Conservation (phyloP, 1,140 invertebrate genomes). For the Scylla paramamosain region DNA sequence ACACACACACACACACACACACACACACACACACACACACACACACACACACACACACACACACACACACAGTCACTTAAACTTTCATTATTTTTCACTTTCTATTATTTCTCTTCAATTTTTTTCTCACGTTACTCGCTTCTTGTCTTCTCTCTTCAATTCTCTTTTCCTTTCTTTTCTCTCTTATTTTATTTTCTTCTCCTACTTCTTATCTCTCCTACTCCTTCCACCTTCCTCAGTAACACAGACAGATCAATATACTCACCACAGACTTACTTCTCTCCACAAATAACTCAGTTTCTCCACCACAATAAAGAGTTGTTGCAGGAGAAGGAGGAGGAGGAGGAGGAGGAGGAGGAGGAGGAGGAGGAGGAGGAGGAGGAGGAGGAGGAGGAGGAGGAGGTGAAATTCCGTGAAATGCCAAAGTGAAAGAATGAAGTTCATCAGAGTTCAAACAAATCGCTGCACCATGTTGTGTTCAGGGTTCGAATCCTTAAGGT, state of each 20-base stretch:
- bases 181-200: too few species aligned
- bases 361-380: neutral
- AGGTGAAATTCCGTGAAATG: slow-evolving; percentile 60
- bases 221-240: neutral
- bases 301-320: neutral
- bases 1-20: too few species aligned
- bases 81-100: too few species aligned
- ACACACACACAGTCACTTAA: neutral
- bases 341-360: too few species aligned
- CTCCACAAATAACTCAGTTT: neutral
- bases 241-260: neutral
- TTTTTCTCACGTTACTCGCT: too few species aligned
- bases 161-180: neutral
- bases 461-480: slow-evolving; percentile 58
- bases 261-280: neutral
- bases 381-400: neutral
- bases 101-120: too few species aligned
- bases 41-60: neutral
- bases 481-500: slow-evolving; percentile 11
- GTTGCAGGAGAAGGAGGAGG: too few species aligned
- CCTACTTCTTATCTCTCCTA: neutral
- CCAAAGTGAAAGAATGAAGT: slow-evolving; percentile 41
- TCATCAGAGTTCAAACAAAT: slow-evolving; percentile 61
- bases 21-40: neutral
- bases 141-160: neutral